Evolutionary conservation across 2,113 vertebrate species (phyloP).

Genomic region (Oreochromis aureus): DNA sequence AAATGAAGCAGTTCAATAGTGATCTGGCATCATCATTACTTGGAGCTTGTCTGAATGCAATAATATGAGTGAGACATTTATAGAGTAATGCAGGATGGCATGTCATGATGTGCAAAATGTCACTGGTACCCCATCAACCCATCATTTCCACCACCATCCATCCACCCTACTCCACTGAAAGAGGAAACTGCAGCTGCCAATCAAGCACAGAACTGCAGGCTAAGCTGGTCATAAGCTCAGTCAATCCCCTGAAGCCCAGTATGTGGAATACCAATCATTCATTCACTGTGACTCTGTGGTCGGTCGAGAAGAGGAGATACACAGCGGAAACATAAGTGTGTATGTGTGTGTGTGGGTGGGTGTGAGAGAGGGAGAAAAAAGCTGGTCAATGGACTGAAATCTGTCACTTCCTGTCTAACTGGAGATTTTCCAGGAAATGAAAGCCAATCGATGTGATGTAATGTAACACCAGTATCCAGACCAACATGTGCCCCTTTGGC

Average conservation of each 20-base stretch:
- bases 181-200: conserved; percentile 41
- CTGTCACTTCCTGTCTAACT: neutral
- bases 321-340: neutral
- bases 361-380: neutral
- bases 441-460: conserved; percentile 18
- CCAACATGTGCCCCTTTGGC: neutral
- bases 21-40: neutral
- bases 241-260: conserved; percentile 20
- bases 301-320: neutral
- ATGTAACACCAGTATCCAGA: conserved; percentile 7
- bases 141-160: neutral
- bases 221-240: conserved; percentile 40
- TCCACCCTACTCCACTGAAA: neutral
- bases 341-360: neutral
- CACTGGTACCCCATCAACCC: neutral
- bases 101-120: conserved; percentile 18
- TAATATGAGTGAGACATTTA: neutral
- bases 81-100: conserved; percentile 21
- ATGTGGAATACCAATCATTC: conserved; percentile 27
- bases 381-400: neutral
- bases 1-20: neutral
- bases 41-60: neutral
- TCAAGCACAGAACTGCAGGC: conserved; percentile 25
- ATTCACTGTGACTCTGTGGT: conserved; percentile 11
- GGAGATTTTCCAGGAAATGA: neutral